phyloP scores from a whole-genome alignment of 2,113 vertebrate genomes.

The Tetraodon nigroviridis region DNA sequence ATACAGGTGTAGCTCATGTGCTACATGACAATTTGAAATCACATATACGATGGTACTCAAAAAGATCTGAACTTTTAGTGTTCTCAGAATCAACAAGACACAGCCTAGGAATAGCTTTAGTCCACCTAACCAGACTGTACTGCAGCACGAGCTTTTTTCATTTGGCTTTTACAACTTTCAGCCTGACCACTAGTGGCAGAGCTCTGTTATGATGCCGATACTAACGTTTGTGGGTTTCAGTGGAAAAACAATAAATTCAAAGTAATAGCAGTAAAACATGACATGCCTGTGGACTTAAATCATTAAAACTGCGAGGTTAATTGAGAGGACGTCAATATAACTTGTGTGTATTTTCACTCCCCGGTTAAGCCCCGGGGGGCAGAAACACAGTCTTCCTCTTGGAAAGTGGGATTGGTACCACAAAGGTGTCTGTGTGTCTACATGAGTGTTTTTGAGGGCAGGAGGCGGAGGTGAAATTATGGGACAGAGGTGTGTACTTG shows the following conservation, averaged over 20 bases:
- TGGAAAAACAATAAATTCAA: constrained; percentile 67
- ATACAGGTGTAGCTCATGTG: neutral
- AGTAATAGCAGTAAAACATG: constrained; percentile 49
- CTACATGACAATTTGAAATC: constrained; percentile 13
- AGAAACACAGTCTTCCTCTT: constrained; percentile 30
- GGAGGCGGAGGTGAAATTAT: constrained; percentile 28
- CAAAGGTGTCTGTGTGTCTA: constrained; percentile 42
- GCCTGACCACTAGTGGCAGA: constrained; percentile 34
- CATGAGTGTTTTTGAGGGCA: constrained; percentile 23
- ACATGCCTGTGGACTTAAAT: constrained; percentile 40
- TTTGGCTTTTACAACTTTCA: constrained; percentile 41
- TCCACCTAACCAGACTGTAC: constrained; percentile 24
- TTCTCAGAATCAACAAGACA: neutral
- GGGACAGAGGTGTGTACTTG: constrained; percentile 36
- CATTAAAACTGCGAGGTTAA: constrained; percentile 57
- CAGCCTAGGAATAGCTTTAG: too few relatives aligned
- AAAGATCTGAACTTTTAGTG: constrained; percentile 21
- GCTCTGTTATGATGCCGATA: constrained; percentile 42
- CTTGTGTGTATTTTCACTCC: constrained; percentile 44
- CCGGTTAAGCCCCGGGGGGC: constrained; percentile 41
- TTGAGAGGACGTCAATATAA: constrained; percentile 49
- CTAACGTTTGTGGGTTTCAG: constrained; percentile 58
- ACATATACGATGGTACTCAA: constrained; percentile 10
- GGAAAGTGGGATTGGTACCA: constrained; percentile 40
- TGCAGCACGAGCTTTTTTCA: constrained; percentile 36